Base-by-base conservation (phyloP, 2,888 invertebrate species). In the Drosophila multiciliata region DNA sequence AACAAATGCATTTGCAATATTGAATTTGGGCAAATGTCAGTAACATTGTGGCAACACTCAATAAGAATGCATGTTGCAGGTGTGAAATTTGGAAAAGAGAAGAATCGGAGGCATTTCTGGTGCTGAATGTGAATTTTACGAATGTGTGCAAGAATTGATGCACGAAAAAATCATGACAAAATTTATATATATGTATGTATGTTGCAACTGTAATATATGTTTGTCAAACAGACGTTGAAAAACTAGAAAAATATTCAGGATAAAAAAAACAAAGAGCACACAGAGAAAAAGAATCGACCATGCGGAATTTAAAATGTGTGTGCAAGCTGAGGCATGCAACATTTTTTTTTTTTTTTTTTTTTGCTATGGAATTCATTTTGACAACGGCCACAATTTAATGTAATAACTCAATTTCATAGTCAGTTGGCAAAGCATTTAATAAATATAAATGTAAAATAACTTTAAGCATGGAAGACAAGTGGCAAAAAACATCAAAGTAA, bases 261-360 rank as follows among this genome's bases (percentile, higher is more conserved):
- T 23, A 23, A 45, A 70, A 66, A 73, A 68, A 74, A 75, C 66
- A 74, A 67, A 75, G 59, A 65, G 65, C 52, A 70, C n/a, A n/a
- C 1, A n/a, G 33, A 67, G 65, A 63, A 63, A 74, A 52, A 60
- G 55, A 82, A 75, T 69, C 71, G 78, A 65, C 69, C 66, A 80
- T 78, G 83, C 78, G 86, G 75, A 88, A 88, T 88, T 86, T 88
- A 80, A 88, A 88, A 86, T 88, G 82, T 73, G 69, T 78, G 78
- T 78, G 78, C 80, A 83, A 86, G 83, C 74, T 83, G 69, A 83
- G 67, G 70, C 77, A 78, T 65, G 72, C 84, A 70, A 72, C 66
- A 68, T 62, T 69, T 65, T 73, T 69, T 71, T 63, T 54, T 59
- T 66, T 59, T 26, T 26, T 50, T 71, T 63, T 54, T 59, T 66